Base-by-base conservation (phyloP, 2,113 vertebrate species). In the Pterocles orientalis region DNA sequence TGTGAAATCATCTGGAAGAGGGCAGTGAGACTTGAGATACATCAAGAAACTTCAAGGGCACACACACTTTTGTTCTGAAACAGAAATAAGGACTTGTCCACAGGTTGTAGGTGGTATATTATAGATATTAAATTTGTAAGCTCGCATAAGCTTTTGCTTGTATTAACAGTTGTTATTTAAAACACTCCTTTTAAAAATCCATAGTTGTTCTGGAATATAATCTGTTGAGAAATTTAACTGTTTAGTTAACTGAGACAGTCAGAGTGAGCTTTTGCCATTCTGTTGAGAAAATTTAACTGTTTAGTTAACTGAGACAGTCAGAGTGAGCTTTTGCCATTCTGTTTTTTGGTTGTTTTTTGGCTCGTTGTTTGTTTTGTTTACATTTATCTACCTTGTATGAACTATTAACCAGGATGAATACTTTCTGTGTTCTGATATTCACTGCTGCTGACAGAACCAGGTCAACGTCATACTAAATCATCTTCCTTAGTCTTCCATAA, bases 401-500 rank as follows among this genome's bases (percentile, higher is more conserved):
- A 62, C 33, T 36, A 5, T 26, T 92, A 81, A 57, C 34, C 43
- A 68, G 53, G 34, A 79, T 71, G 12, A 41, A 24, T 82, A 6
- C 50, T 87, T 68, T 79, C 57, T 91, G 31, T 90, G 62, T 68
- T 65, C 56, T 93, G 92, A 94, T 93, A 80, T 36, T 91, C 47
- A 94, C 51, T 86, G 47, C 60, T 92, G 70, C 79, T 95, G 95
- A 96, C 92, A 93, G 92, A 96, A 96, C 71, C 60, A 92, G 95
- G 95, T 96, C 92, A 90, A 0, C 90, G 93, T 88, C 94, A 88
- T 78, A 92, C 64, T 69, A 60, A 45, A 93, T 96, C 68, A 86
- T 88, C 85, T 92, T 94, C 88, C 36, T 80, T 70, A 68, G 66
- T 76, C 45, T 29, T 93, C 79, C 47, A 28, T 76, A 90, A 78